Percentiles rank a stretch among this genome's conserved stretches.
phyloP scores from a whole-genome alignment of 23 tunicate genomes.

The Phallusia fumigata region DNA sequence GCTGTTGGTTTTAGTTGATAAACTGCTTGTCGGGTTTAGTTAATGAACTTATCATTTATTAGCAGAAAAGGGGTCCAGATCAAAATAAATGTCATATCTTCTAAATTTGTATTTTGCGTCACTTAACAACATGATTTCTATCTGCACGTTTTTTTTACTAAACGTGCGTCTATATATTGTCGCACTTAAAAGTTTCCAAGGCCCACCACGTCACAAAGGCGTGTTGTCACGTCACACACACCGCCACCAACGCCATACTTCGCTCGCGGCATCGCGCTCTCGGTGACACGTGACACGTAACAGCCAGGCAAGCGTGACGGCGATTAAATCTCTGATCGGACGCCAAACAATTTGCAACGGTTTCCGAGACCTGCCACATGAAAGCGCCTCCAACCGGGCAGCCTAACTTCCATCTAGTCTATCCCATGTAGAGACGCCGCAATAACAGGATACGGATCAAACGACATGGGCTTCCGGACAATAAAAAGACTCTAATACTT shows the following conservation, averaged over 20 bases:
- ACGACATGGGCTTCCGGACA: background rate
- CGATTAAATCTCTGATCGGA: background rate
- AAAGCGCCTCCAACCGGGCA: too few species aligned
- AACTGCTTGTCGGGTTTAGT: too few species aligned
- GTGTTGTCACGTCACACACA: background rate
- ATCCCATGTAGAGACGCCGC: background rate
- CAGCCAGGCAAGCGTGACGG: background rate
- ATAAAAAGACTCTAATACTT: background rate
- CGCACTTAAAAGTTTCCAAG: too few species aligned
- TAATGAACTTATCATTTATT: too few species aligned
- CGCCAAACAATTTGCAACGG: background rate
- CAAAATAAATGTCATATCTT: too few species aligned
- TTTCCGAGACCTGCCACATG: background rate
- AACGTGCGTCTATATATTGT: too few species aligned
- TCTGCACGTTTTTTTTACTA: too few species aligned
- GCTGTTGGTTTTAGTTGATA: too few species aligned
- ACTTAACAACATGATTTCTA: too few species aligned
- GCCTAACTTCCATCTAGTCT: too few species aligned
- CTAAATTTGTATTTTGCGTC: too few species aligned
- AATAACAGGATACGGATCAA: background rate
- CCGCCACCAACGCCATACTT: background rate
- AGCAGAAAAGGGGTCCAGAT: too few species aligned
- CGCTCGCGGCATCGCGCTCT: background rate
- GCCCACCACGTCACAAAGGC: background rate
- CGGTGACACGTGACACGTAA: background rate